phyloP scores from a whole-genome alignment of 2,113 vertebrate species.

The Capra hircus region DNA sequence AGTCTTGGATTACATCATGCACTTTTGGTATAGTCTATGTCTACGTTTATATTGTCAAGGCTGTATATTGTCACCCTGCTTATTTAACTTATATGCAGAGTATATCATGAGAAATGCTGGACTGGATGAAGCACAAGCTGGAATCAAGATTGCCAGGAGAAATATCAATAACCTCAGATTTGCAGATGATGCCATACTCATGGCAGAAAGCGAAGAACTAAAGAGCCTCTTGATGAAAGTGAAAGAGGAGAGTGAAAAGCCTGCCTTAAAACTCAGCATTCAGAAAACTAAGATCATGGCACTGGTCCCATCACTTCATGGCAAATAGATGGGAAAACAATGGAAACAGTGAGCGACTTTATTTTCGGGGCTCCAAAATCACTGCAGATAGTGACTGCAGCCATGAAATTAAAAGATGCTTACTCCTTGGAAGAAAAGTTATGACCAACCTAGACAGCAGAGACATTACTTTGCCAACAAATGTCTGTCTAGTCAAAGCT shows the following conservation, averaged over 20 bases:
- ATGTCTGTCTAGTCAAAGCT: not conserved
- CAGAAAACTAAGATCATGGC: not conserved
- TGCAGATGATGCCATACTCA: not conserved
- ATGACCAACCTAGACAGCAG: not conserved
- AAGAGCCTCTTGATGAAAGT: not conserved
- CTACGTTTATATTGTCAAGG: not conserved
- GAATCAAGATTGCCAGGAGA: not conserved
- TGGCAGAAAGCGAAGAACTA: not conserved
- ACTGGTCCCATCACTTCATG: not conserved
- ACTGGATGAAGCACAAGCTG: not conserved
- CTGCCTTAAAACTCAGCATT: not conserved
- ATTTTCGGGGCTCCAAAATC: not conserved
- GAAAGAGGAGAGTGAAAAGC: not conserved
- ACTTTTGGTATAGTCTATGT: not conserved
- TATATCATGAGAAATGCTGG: not conserved
- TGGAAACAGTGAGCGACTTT: not conserved
- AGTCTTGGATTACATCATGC: not conserved
- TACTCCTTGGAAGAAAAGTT: not conserved
- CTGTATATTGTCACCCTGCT: not conserved
- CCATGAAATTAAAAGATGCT: not conserved
- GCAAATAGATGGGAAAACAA: not conserved
- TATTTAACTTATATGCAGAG: not conserved
- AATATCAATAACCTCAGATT: not conserved
- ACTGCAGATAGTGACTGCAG: not conserved
- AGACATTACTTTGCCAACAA: not conserved